Base-by-base conservation (phyloP, 2,113 vertebrate species). In the Pavo muticus region DNA sequence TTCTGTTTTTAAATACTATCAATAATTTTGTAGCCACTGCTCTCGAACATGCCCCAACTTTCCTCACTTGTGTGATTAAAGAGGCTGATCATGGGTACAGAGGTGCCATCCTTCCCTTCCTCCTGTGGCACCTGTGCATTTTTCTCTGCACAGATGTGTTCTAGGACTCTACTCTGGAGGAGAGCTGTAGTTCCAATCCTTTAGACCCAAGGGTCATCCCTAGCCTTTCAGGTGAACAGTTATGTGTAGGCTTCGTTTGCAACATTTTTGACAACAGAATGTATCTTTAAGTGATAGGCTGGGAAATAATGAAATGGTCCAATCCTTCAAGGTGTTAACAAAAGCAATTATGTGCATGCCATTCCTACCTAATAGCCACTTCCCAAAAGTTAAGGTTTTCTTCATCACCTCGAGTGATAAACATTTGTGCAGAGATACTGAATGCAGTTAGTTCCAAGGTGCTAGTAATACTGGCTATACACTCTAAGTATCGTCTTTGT, bases 41-140 rank as follows among this genome's bases (percentile, higher is more conserved):
- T 18, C n/a, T 18, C 14, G 24, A 85, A 52, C 42, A 25, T 1
- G 1, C 44, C 32, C 42, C 47, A 11, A 16, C 17, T 47, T 65
- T 48, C 23, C 42, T 65, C 8, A 23, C 10, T 32, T 59, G 16
- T 52, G 23, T 20, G 25, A 63, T n/a, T 10, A 44, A 56, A 13
- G 19, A 89, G 8, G 10, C 19, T 59, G 23, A 70, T 37, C 65
- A 71, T 35, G 11, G 15, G 15, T 56, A 56, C 29, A 5, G 15
- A 17, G 23, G 21, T 39, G 44, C 5, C 1, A 0, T 60, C 16
- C 52, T 77, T 72, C 29, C 47, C 1, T 1, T 21, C 63, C 3
- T n/a, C 13, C 32, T 40, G 10, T 0, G 1, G 20, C 39, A 60
- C 35, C 21, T 0, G 0, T 44, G 29, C 0, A 1, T 8, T 45